Conservation (phyloP, 2,888 invertebrate species). For the Magallana nippona region DNA sequence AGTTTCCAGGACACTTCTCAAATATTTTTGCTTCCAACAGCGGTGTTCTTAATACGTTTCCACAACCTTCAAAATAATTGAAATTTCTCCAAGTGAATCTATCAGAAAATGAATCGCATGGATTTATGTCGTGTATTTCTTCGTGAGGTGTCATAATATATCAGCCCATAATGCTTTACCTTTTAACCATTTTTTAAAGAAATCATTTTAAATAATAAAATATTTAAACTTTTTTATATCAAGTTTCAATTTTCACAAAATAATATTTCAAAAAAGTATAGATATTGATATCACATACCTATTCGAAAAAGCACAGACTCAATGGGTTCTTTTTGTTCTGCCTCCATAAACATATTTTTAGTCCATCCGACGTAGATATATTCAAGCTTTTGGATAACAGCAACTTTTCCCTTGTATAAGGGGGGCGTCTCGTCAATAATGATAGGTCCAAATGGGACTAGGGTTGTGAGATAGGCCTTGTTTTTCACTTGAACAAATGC, state of each 20-base stretch:
- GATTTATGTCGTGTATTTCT: no score
- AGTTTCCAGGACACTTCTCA: slow-evolving; percentile 15
- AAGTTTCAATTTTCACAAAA: no score
- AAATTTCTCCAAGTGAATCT: not conserved
- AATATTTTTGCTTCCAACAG: slow-evolving; percentile 36
- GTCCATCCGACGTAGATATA: slow-evolving; percentile 46
- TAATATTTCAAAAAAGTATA: no score
- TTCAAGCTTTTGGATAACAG: not conserved
- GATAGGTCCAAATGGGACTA: slow-evolving; percentile 53
- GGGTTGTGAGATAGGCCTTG: slow-evolving; percentile 51
- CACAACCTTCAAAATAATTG: slow-evolving; percentile 8
- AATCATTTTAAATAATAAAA: no score
- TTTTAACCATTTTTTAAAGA: no score
- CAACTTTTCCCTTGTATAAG: slow-evolving; percentile 34
- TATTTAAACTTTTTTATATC: no score
- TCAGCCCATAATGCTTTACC: no score
- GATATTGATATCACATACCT: slow-evolving; percentile 41
- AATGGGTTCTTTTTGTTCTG: slow-evolving; percentile 50
- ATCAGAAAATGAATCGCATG: not conserved
- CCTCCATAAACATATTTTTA: slow-evolving; percentile 45
- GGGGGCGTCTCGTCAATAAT: slow-evolving; percentile 59
- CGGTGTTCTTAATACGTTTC: slow-evolving; percentile 14
- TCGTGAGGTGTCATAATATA: no score
- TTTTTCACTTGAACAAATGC: slow-evolving; percentile 51
- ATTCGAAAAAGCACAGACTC: slow-evolving; percentile 49